Evolutionary conservation across 2,888 invertebrate genomes (phyloP), one percentile per base, ranked within the genome.

Genomic region (Phragmatobia fuliginosa): DNA sequence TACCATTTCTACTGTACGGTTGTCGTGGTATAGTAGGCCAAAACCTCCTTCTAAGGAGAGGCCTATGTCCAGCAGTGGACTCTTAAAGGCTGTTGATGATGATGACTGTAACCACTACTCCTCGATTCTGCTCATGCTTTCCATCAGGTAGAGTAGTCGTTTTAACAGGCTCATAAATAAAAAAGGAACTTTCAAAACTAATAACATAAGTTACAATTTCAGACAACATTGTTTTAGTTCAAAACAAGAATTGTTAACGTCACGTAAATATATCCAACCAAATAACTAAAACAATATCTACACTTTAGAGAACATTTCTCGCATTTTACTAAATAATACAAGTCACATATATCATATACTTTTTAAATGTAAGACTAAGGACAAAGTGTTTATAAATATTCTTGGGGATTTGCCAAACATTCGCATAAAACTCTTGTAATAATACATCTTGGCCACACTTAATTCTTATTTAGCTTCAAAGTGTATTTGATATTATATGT

Each of bases 321-420:
- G 32, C 60, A 56, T 68, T 58, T 64, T 32, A 66, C 60, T 62
- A 65, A 76, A 66, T 69, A 72, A 73, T 67, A 66, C 64, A 10
- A 52, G 72, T 66, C 32, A 28, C 41, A 66, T 73, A 67, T 68
- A 74, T 80, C 71, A 74, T 78, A 59, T 14, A 45, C 36, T 33
- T 74, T 61, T 38, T 58, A 33, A 72, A 72, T 67, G 66, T 68
- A 64, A 66, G 31, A 49, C 18, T 62, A 74, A 67, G 69, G 70
- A 67, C 52, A 62, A 1, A 58, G 21, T 31, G 45, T 62, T 58
- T 60, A 61, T 18, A 31, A 49, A 66, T 67, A 65, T 41, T 61
- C 45, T 67, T 75, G 79, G 66, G 8, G 2, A 60, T 18, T 21
- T 60, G 75, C 81, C 81, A 81, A 77, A 69, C 16, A 28, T 56